Evolutionary conservation across 2,113 vertebrate genomes (phyloP), one percentile per base, ranked within the genome.

Genomic region (Passer domesticus): DNA sequence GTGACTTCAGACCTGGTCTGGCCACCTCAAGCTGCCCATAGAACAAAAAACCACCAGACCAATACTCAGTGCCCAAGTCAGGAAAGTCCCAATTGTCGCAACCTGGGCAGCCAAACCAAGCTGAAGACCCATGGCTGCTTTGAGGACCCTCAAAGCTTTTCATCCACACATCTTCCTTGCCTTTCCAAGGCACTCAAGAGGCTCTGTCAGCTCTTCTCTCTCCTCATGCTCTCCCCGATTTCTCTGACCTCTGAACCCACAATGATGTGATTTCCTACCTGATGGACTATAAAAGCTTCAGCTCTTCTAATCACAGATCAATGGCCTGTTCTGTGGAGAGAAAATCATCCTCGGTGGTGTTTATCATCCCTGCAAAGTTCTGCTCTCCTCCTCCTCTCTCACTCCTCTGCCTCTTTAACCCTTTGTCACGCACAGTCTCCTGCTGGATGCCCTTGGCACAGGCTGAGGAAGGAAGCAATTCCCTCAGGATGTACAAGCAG

Each of bases 301-400:
- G 72, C 17, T 79, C 47, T 74, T 91, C 87, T 95, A 95, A 93
- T 94, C 94, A 95, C 82, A 85, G 94, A 91, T 91, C 95, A 94
- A 59, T 90, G 90, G 39, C n/a, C 73, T 6, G 2, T 69, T 75
- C 62, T 0, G 0, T 4, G 3, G 55, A 95, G 67, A 77, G 43
- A 83, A 91, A 93, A 83, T 70, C 68, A 44, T 47, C 84, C 50
- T 77, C 0, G 0, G 30, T 21, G 56, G 72, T 59, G 52, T 78
- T 87, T 70, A 90, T 81, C 76, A 83, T 90, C 73, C 62, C 72
- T 69, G 37, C 31, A 73, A 73, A 68, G 18, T 73, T 78, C 77
- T 78, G 25, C 55, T 3, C 1, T 33, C 76, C n/a, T 52, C 53
- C n/a, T 52, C 49, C 22, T 55, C 41, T 74, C 52, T 25, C 0